A percentile compares a stretch with the other conserved stretches of the same genome.
Conservation (phyloP, 1,140 invertebrate genomes). For the Bombus polaris region DNA sequence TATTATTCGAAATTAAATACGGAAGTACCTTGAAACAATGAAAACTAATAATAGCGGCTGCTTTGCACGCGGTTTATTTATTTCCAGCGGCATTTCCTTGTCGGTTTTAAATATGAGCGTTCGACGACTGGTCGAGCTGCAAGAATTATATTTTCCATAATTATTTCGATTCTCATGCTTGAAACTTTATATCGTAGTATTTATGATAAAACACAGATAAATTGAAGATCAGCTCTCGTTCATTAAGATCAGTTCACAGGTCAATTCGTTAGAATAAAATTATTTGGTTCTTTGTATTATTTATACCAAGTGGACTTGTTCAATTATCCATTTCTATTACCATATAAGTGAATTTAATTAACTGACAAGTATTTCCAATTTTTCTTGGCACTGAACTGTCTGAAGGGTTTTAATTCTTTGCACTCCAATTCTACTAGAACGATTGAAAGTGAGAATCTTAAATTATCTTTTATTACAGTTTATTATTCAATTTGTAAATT, state of each 20-base stretch:
- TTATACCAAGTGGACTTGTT: background rate
- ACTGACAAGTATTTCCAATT: background rate
- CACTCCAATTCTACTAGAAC: constrained; percentile 4
- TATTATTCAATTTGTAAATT: background rate
- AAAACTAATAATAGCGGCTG: constrained; percentile 8
- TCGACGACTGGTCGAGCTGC: no score
- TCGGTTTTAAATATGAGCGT: background rate
- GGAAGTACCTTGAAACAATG: background rate
- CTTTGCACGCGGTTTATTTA: background rate
- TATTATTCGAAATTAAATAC: constrained; percentile 16
- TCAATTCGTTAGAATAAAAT: background rate
- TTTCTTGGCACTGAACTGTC: background rate
- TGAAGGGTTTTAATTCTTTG: constrained; percentile 5
- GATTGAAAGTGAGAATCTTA: background rate
- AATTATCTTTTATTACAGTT: background rate
- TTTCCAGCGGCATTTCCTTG: background rate
- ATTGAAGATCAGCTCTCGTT: no score
- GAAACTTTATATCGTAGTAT: background rate
- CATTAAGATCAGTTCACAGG: no score
- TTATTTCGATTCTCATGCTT: background rate
- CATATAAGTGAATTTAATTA: background rate
- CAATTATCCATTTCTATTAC: background rate
- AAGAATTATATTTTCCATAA: background rate
- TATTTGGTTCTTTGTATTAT: background rate
- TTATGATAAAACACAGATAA: background rate